Evolutionary conservation across 2,888 invertebrate species (phyloP), one percentile per base, ranked within the genome.

Genomic region (Xestia c-nigrum): DNA sequence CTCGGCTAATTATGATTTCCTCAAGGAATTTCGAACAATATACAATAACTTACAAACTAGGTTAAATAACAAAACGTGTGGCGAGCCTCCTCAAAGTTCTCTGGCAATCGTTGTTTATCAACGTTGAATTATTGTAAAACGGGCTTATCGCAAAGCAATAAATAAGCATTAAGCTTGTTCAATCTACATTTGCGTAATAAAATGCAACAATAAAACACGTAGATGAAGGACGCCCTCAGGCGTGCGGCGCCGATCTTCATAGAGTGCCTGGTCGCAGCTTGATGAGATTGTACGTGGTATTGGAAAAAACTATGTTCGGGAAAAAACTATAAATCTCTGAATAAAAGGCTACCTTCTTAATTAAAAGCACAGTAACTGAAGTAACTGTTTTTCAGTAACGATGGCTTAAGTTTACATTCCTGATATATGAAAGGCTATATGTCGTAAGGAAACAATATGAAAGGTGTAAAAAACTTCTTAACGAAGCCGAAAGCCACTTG

Each of bases 111-210:
- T 0, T 55, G n/a, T 52, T 55, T 55, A 55, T 55, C 52, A n/a
- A 55, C 52, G n/a, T 55, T 9, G 5, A 55, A 55, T 55, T 55
- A n/a, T n/a, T 55, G 10, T n/a, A 55, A 55, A 55, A 55, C 31
- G 10, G 10, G n/a, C 52, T 55, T 55, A 55, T 55, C n/a, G 10
- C n/a, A 55, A 55, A 55, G 52, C n/a, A 55, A 55, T 55, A 4
- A 55, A 55, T 55, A 55, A 55, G 52, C n/a, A 10, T 21, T 57
- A 64, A n/a, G 7, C 38, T 65, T 65, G 65, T 24, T 47, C 71
- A 72, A 47, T 40, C 19, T 12, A 65, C 47, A 72, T 65, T 71
- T 40, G 19, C 38, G 66, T 47, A 47, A 72, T 72, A 43, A 67
- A 67, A 52, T 52, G 50, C 24, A 40, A 68, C 21, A 43, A 1